Conservation (phyloP, 2,888 invertebrate species). For the Volucella zonaria region DNA sequence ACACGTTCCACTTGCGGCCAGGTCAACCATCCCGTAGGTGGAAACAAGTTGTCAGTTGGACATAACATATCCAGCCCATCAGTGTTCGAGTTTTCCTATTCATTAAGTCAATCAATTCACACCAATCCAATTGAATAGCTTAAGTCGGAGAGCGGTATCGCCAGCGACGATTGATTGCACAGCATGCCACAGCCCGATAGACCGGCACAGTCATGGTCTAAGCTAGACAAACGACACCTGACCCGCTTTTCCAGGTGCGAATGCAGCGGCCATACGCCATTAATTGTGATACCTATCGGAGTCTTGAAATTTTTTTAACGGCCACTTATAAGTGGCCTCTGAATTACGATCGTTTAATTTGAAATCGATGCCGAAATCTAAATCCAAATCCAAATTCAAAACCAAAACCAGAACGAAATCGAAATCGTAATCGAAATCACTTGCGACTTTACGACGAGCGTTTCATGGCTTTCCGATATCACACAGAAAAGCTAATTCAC, state of each 20-base stretch:
- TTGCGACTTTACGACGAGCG: slow-evolving; percentile 16
- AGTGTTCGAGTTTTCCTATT: slow-evolving; percentile 55
- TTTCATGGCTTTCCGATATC: slow-evolving; percentile 51
- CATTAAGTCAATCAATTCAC: slow-evolving; percentile 68
- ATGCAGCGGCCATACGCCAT: slow-evolving; percentile 46
- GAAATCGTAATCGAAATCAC: slow-evolving; percentile 14
- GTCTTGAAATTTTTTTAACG: slow-evolving; percentile 36
- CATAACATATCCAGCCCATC: slow-evolving; percentile 59
- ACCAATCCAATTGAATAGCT: not conserved
- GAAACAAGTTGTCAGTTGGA: slow-evolving; percentile 24
- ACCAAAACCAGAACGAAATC: too few relatives aligned
- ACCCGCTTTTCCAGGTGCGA: slow-evolving; percentile 69
- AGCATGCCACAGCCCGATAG: not conserved
- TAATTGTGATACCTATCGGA: slow-evolving; percentile 62
- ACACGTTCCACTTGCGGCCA: slow-evolving; percentile 3
- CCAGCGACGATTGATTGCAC: slow-evolving; percentile 18
- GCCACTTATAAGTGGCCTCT: slow-evolving; percentile 52
- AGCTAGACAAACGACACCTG: slow-evolving; percentile 26
- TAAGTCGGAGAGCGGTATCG: not conserved
- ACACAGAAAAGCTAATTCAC: slow-evolving; percentile 29
- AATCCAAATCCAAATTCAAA: too few relatives aligned
- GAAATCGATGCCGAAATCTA: slow-evolving; percentile 33
- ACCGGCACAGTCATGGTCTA: not conserved
- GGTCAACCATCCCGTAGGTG: slow-evolving; percentile 15
- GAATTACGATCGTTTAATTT: slow-evolving; percentile 66